Evolutionary conservation across 2,888 invertebrate genomes (phyloP).

Genomic region (Cosmopolites sordidus): DNA sequence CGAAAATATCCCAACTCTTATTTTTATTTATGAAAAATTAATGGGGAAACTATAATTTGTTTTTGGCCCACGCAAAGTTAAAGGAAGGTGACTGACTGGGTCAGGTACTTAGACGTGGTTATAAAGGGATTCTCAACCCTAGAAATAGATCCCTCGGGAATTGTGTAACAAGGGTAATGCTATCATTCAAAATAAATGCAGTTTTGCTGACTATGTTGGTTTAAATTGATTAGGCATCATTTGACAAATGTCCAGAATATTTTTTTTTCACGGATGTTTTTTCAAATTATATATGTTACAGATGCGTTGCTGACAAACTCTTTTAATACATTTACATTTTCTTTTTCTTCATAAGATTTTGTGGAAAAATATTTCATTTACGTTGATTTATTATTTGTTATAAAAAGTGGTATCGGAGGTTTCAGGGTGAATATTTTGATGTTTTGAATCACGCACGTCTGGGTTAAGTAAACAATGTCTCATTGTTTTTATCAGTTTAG

Average conservation of each 20-base stretch:
- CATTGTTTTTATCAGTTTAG: too few species aligned
- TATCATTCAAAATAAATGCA: constrained; percentile 21
- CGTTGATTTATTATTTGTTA: too few species aligned
- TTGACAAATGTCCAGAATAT: neutral
- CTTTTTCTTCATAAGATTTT: too few species aligned
- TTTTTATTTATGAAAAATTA: constrained; percentile 2
- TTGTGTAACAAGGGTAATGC: constrained; percentile 19
- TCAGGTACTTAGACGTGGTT: constrained; percentile 18
- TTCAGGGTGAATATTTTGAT: too few species aligned
- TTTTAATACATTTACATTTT: too few species aligned
- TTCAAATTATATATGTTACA: too few species aligned
- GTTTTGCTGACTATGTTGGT: constrained; percentile 1
- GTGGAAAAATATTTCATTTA: too few species aligned
- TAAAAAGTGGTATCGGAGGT: too few species aligned
- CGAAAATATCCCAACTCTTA: too few species aligned
- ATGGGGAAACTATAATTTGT: neutral
- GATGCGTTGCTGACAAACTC: too few species aligned
- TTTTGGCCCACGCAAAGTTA: constrained; percentile 7
- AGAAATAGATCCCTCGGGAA: constrained; percentile 11
- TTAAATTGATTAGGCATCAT: neutral
- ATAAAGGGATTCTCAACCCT: constrained; percentile 17
- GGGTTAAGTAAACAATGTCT: too few species aligned
- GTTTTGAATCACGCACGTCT: too few species aligned
- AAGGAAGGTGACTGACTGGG: constrained; percentile 19
- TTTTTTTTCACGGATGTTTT: neutral